Evolutionary conservation across 2,888 invertebrate genomes (phyloP).

Genomic region (Mesorhabditis belari): DNA sequence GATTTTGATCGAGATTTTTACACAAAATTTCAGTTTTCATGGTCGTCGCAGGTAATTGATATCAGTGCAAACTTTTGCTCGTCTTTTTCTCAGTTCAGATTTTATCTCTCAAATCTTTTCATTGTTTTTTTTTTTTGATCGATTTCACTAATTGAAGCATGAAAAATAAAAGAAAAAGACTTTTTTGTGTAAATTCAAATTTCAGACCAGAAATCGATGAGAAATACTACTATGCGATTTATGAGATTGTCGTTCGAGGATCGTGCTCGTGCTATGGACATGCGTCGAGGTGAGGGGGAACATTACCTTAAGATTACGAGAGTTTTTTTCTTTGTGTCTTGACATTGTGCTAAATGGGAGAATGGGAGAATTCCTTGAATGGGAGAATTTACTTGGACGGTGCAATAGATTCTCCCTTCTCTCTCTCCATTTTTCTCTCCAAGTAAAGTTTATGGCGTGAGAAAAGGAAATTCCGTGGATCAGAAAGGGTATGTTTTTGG

Average conservation of each 20-base stretch:
- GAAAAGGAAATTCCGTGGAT: constrained; percentile 7
- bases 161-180: background rate
- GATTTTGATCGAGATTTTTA: no score
- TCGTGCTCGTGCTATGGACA: constrained; percentile 99
- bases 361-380: background rate
- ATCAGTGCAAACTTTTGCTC: constrained; percentile 63
- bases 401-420: no score
- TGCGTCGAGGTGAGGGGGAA: constrained; percentile 68
- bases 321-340: no score
- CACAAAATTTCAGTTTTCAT: no score
- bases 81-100: constrained; percentile 44
- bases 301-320: constrained; percentile 49
- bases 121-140: background rate
- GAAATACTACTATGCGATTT: constrained; percentile 96
- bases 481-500: background rate
- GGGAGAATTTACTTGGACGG: background rate
- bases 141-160: background rate
- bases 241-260: constrained; percentile 93
- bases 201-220: constrained; percentile 75
- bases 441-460: background rate
- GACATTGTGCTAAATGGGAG: no score
- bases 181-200: background rate
- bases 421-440: no score
- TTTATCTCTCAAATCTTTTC: background rate
- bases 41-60: background rate